Evolutionary conservation across 2,797 vertebrate genomes (phyloP), one percentile per base, ranked within the genome.

Genomic region (Acanthurus tractus): DNA sequence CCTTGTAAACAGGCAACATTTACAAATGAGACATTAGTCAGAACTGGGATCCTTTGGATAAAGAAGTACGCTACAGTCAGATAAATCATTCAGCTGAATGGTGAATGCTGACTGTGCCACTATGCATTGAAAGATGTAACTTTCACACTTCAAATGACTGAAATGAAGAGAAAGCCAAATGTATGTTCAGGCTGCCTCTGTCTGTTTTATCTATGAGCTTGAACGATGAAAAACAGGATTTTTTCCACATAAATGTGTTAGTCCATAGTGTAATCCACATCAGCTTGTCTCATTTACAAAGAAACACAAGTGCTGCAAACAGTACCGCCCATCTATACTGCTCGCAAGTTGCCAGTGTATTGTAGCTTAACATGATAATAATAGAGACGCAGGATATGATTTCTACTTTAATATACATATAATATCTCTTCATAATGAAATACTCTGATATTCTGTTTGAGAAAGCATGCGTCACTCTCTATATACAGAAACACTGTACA

Each of bases 401-500:
- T 74, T 83, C 70, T 86, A 78, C 48, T 81, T 84, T 76, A 66
- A 34, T 34, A 34, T 34, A 34, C 29, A 85, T 90, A 61, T 76
- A 86, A 83, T 79, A 86, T 80, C 61, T 86, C 70, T 88, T 85
- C 67, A 84, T 88, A 84, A 88, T 90, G 84, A 92, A 91, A 91
- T 88, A 89, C 89, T 91, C 79, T 91, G 85, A 89, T 93, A 93
- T 85, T 89, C 76, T 83, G 88, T 86, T 83, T 78, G 85, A 82
- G 88, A 90, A 92, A 91, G 86, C 93, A 93, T 94, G 93, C 93
- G 10, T 87, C 74, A 86, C 66, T 88, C 81, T 88, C 78, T 93
- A 92, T 95, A 86, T 94, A 95, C 92, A 95, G 86, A 89, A 91
- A 87, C 88, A 92, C 85, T 92, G 78, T 91, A 92, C 90, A 92